These are phyloP conservation scores for Dryoscopus gambensis DNA, from an alignment of 2,113 vertebrate genomes.

Conservation along the genomic window DNA sequence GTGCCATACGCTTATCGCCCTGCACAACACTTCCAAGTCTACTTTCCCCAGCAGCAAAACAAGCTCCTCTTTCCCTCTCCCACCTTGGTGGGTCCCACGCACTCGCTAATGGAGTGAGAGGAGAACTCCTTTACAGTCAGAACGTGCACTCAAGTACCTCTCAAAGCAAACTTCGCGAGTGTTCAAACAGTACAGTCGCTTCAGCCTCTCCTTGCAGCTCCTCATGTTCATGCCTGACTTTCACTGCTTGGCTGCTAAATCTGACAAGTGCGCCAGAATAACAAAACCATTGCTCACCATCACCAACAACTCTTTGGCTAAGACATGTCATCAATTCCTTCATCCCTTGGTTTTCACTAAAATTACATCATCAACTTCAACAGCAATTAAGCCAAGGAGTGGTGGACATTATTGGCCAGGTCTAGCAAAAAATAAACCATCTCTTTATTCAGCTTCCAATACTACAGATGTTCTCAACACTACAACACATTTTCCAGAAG, in stretches of 20 bases:
- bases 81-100: background rate
- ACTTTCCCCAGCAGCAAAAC: background rate
- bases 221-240: background rate
- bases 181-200: accelerated
- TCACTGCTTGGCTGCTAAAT: accelerated
- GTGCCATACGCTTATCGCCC: accelerated
- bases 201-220: background rate
- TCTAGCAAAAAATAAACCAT: background rate
- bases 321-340: background rate
- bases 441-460: background rate
- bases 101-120: background rate
- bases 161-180: background rate
- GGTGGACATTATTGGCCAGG: background rate
- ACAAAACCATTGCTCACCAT: background rate
- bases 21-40: background rate
- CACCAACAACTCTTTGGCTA: background rate
- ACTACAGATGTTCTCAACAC: background rate
- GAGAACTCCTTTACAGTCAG: background rate
- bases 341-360: background rate
- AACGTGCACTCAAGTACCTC: background rate
- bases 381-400: background rate
- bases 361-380: background rate
- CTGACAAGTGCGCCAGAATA: accelerated
- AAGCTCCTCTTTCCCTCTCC: background rate
- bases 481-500: background rate